Evolutionary conservation across 2,888 invertebrate species (phyloP).

Genomic region (Drosophila birchii): DNA sequence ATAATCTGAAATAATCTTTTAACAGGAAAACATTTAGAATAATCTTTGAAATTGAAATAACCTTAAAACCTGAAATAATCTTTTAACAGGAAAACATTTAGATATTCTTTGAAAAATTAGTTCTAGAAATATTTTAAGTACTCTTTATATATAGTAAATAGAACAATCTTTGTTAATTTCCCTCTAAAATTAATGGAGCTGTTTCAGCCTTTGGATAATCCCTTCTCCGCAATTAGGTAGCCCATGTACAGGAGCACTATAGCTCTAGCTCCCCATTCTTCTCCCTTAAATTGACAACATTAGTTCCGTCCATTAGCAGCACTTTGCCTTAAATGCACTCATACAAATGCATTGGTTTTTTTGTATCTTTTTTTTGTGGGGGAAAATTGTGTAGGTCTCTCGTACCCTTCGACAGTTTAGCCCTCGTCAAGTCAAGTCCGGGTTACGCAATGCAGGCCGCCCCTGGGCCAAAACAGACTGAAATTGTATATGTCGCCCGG

Average conservation of each 20-base stretch:
- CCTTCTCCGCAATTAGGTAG: constrained; percentile 1
- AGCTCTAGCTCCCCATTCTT: background rate
- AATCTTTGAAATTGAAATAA: no score
- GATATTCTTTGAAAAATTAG: no score
- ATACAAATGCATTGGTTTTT: constrained; percentile 30
- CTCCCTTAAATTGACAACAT: constrained; percentile 56
- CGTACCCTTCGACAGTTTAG: constrained; percentile 48
- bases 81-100: no score
- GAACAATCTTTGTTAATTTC: background rate
- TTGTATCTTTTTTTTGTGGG: constrained; percentile 3
- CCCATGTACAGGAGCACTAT: background rate
- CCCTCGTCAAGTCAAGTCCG: constrained; percentile 43
- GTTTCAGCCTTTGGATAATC: constrained; percentile 1
- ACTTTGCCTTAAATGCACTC: constrained; percentile 55
- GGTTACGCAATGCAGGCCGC: constrained; percentile 69
- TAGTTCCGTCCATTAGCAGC: constrained; percentile 64
- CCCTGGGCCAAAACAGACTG: constrained; percentile 58
- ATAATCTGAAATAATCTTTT: no score
- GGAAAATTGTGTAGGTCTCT: constrained; percentile 7
- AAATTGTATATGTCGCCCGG: constrained; percentile 69
- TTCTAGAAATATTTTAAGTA: no score
- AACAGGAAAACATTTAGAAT: no score
- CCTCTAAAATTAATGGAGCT: background rate
- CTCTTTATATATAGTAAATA: no score
- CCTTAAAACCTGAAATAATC: no score